Evolutionary conservation across 35 echinoderm and acorn worm species (phyloP).

Genomic region (Strongylocentrotus purpuratus): DNA sequence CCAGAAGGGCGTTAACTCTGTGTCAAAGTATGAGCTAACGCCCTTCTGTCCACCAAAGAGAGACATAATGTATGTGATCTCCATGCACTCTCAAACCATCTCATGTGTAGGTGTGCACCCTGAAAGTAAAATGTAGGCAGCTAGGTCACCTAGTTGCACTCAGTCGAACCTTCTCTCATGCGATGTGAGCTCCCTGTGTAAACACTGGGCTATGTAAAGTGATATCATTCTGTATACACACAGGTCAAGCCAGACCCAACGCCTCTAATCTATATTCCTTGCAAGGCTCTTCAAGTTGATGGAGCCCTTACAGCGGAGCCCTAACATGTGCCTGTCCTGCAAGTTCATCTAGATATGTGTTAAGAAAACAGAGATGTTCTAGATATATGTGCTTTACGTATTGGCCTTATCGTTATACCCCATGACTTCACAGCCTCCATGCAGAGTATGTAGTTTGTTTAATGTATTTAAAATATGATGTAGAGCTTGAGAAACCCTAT

Average conservation of each 20-base stretch:
- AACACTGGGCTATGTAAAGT: not conserved
- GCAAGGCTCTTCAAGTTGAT: not conserved
- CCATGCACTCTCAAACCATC: not conserved
- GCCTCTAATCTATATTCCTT: not conserved
- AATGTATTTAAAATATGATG: too few relatives aligned
- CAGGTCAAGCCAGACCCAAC: not conserved
- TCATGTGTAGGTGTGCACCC: not conserved
- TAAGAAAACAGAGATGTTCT: not conserved
- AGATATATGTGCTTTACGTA: not conserved
- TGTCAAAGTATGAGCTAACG: too few relatives aligned
- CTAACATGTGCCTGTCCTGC: not conserved
- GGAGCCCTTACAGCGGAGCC: too few relatives aligned
- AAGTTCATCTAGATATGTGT: not conserved
- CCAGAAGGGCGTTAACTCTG: too few relatives aligned
- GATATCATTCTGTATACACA: not conserved
- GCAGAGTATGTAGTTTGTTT: too few relatives aligned
- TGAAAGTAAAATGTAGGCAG: not conserved
- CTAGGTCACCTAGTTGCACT: not conserved
- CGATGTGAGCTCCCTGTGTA: not conserved
- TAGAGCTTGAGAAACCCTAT: too few relatives aligned
- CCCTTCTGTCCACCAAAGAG: too few relatives aligned
- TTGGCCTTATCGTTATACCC: not conserved
- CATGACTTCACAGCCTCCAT: not conserved
- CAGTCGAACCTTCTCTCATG: not conserved
- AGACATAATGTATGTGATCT: too few relatives aligned